These are phyloP conservation scores for Zygaena filipendulae DNA, from an alignment of 2,888 invertebrate species.

Conservation along the genomic window DNA sequence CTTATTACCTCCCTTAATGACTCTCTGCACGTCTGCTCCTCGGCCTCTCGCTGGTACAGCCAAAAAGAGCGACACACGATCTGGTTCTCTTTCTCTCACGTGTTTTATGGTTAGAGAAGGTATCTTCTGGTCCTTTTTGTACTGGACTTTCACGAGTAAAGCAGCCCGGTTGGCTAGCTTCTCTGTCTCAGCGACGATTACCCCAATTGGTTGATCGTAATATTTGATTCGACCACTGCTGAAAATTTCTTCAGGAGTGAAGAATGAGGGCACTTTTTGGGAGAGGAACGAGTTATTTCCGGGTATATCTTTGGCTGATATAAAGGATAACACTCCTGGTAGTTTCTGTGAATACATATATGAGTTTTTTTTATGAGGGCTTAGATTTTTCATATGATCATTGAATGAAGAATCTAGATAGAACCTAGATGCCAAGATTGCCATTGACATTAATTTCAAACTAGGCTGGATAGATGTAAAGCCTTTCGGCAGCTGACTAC, in stretches of 20 bases:
- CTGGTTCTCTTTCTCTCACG: slow-evolving; percentile 29
- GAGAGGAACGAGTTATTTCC: slow-evolving; percentile 69
- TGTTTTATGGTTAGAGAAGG: slow-evolving; percentile 36
- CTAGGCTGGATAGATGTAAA: no score
- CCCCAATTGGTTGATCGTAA: slow-evolving; percentile 75
- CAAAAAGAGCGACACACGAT: slow-evolving; percentile 25
- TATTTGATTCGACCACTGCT: slow-evolving; percentile 64
- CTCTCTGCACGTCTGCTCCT: slow-evolving; percentile 45
- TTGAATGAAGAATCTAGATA: no score
- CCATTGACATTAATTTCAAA: no score
- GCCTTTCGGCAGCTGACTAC: no score
- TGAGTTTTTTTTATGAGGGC: no score
- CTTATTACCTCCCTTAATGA: slow-evolving; percentile 66
- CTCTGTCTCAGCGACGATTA: slow-evolving; percentile 72
- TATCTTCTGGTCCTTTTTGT: slow-evolving; percentile 38
- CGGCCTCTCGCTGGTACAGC: slow-evolving; percentile 32
- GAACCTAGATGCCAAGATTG: no score
- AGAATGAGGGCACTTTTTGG: slow-evolving; percentile 18
- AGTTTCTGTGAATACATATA: slow-evolving; percentile 58
- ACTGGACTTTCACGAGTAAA: slow-evolving; percentile 66
- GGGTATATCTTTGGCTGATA: slow-evolving; percentile 74
- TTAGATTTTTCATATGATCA: no score
- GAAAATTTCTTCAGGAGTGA: slow-evolving; percentile 50
- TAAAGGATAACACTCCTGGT: slow-evolving; percentile 73
- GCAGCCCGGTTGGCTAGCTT: slow-evolving; percentile 68